Percentiles rank a stretch among this genome's conserved stretches.
Evolutionary conservation across 1,140 invertebrate species (phyloP).

Genomic region (Drosophila melanica): DNA sequence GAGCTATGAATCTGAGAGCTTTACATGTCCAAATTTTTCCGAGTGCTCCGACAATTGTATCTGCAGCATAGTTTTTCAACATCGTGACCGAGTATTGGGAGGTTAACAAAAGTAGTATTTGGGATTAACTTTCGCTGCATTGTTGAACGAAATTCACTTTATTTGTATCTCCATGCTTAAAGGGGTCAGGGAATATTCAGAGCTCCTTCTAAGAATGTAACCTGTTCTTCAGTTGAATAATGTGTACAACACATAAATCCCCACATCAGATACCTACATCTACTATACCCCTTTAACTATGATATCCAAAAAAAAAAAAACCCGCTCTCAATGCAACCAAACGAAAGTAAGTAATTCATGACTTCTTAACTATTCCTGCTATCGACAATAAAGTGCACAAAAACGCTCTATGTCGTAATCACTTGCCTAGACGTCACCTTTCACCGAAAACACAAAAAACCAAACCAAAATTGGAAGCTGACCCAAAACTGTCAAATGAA

Average conservation of each 20-base stretch:
- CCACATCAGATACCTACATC: background rate
- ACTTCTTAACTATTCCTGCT: slow-evolving; percentile 22
- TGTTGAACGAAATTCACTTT: background rate
- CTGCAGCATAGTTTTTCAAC: too few relatives aligned
- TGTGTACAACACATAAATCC: too few relatives aligned
- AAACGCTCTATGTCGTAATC: slow-evolving; percentile 50
- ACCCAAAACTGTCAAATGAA: slow-evolving; percentile 72
- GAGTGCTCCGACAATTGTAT: too few relatives aligned
- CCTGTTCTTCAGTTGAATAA: too few relatives aligned
- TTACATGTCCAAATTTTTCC: too few relatives aligned
- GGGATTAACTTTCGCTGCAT: too few relatives aligned
- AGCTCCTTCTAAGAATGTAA: too few relatives aligned
- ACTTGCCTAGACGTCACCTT: slow-evolving; percentile 51
- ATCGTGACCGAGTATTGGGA: too few relatives aligned
- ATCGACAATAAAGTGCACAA: slow-evolving; percentile 43
- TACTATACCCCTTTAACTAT: slow-evolving; percentile 7
- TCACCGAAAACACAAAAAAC: slow-evolving; percentile 35
- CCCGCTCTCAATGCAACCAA: slow-evolving; percentile 1
- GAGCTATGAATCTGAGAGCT: too few relatives aligned
- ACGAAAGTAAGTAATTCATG: slow-evolving; percentile 49
- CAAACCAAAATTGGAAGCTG: slow-evolving; percentile 43
- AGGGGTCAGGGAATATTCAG: too few relatives aligned
- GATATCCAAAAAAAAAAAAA: too few relatives aligned
- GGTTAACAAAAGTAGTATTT: too few relatives aligned
- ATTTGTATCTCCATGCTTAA: background rate